Percentiles rank a stretch among this genome's conserved stretches.
phyloP scores from a whole-genome alignment of 1,140 invertebrate species.

The Sarcophaga bullata region DNA sequence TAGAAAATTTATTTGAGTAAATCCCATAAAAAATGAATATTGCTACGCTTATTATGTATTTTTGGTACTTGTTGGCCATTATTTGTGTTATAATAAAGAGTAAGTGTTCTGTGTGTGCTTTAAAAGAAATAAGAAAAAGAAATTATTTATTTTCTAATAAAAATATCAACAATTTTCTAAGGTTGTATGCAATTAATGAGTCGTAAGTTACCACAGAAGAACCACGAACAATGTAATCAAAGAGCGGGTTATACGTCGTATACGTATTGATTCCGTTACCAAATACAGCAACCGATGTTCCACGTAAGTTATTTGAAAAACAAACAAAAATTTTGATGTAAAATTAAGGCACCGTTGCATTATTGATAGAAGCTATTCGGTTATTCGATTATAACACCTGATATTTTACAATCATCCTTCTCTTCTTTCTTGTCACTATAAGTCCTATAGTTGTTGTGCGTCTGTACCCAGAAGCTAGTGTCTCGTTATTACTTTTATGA shows the following conservation, averaged over 20 bases:
- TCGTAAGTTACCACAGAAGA: background rate
- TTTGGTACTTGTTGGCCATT: background rate
- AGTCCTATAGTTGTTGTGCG: too few relatives aligned
- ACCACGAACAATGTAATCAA: background rate
- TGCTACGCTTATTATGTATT: background rate
- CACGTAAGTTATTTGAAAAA: conserved; percentile 2
- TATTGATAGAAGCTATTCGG: too few relatives aligned
- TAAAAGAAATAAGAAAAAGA: background rate
- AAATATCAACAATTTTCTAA: conserved; percentile 12
- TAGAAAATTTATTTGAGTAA: background rate
- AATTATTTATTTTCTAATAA: background rate
- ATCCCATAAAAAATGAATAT: conserved; percentile 27
- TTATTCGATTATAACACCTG: too few relatives aligned
- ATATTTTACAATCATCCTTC: too few relatives aligned
- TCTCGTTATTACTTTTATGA: too few relatives aligned
- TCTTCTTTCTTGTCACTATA: too few relatives aligned
- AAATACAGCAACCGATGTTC: background rate
- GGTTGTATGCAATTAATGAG: conserved; percentile 13
- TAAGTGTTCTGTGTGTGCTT: conserved; percentile 33
- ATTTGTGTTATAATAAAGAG: conserved; percentile 23
- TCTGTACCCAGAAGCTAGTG: too few relatives aligned
- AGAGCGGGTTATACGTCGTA: conserved; percentile 40
- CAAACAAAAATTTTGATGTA: too few relatives aligned
- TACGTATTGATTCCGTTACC: conserved; percentile 39
- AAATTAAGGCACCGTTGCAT: too few relatives aligned